Evolutionary conservation across 2,888 invertebrate species (phyloP), one percentile per base, ranked within the genome.

Genomic region (Tetranychus truncatus): DNA sequence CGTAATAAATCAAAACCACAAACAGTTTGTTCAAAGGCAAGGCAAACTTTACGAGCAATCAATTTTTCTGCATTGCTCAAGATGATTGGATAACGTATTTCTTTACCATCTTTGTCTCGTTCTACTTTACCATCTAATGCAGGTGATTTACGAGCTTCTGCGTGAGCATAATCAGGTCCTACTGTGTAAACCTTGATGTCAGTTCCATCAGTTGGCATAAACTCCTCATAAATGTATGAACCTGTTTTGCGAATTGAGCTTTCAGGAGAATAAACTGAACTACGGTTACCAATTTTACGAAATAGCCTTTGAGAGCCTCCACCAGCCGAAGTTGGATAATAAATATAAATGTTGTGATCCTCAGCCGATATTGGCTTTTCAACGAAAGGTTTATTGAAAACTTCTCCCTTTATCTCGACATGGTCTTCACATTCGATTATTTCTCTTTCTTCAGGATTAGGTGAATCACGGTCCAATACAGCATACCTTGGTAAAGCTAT

Each of bases 301-400:
- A 99, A 99, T 66, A 99, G 86, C 79, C 96, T 86, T 82, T 99
- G 99, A 82, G 94, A 94, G 20, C 99, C 99, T 6, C 97, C 99
- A 7, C 86, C 99, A 3, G 97, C 99, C 1, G 94, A 93, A 18
- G 95, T 73, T 0, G 99, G 99, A 84, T 97, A 99, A 84, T 99
- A 99, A 80, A 99, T 99, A 83, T 96, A 96, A 82, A 99, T 95
- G 83, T 99, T 99, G 83, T 99, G 99, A 85, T 99, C 97, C 84
- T 99, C 99, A 0, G 99, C 99, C 34, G 95, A 95, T 8, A 99
- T 92, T 0, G 99, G 99, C 82, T 99, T 99, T 85, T 99, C 99
- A 24, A 99, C 99, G 85, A 99, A 99, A 0, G 99, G 99, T 82
- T 97, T 96, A 82, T 95, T 95, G 82, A 97, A 96, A 34, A 89